These are phyloP conservation scores for Salvelinus sp. DNA, from an alignment of 2,113 vertebrate species.

Conservation along the genomic window DNA sequence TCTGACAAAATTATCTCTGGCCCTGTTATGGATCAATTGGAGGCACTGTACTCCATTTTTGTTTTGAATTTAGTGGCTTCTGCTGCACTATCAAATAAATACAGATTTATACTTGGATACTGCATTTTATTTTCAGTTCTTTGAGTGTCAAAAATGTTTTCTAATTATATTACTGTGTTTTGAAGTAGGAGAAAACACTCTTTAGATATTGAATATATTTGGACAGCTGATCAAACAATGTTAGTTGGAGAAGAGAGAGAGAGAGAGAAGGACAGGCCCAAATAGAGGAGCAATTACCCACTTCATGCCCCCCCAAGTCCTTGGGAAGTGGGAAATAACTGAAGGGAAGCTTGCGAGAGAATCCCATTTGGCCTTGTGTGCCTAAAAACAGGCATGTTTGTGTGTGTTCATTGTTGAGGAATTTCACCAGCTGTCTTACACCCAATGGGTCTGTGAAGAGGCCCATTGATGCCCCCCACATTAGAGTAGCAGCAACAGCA, in stretches of 20 bases:
- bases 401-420: slow-evolving; percentile 62
- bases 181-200: too few species aligned
- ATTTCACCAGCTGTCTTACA: slow-evolving; percentile 75
- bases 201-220: neutral
- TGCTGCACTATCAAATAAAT: too few species aligned
- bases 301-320: slow-evolving; percentile 54
- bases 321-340: slow-evolving; percentile 64
- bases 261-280: slow-evolving; percentile 31
- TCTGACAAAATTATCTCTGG: too few species aligned
- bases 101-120: too few species aligned
- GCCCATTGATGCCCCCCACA: slow-evolving; percentile 55
- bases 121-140: too few species aligned
- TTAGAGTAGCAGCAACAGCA: slow-evolving; percentile 39
- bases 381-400: slow-evolving; percentile 54
- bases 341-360: slow-evolving; percentile 73
- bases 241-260: neutral
- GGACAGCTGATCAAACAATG: neutral
- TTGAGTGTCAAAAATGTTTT: too few species aligned
- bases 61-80: too few species aligned
- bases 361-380: slow-evolving; percentile 67
- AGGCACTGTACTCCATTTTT: too few species aligned
- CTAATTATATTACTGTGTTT: too few species aligned
- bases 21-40: too few species aligned
- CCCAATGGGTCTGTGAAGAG: slow-evolving; percentile 58
- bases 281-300: slow-evolving; percentile 67